A percentile compares a stretch with the other conserved stretches of the same genome.
phyloP scores from a whole-genome alignment of 2,888 invertebrate species.

The Eurytoma adleriae region DNA sequence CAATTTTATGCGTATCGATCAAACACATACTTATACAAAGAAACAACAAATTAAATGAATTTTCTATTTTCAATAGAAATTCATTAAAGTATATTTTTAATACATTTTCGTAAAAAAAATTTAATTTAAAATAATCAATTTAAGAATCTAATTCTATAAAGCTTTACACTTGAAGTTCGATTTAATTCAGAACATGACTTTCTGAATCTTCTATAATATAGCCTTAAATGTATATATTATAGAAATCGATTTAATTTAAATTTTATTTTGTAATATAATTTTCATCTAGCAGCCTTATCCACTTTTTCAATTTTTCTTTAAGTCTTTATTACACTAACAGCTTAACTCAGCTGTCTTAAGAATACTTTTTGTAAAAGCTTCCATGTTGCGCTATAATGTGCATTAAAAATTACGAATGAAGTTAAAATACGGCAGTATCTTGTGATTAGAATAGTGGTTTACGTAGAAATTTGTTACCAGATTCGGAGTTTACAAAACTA shows the following conservation, averaged over 20 bases:
- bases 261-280: background rate
- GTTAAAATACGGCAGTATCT: slow-evolving; percentile 27
- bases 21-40: slow-evolving; percentile 36
- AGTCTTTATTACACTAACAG: slow-evolving; percentile 47
- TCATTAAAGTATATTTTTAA: slow-evolving; percentile 23
- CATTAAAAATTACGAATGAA: slow-evolving; percentile 19
- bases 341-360: slow-evolving; percentile 41
- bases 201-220: too few species aligned
- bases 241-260: background rate
- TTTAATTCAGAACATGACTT: too few species aligned
- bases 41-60: slow-evolving; percentile 27
- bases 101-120: slow-evolving; percentile 26
- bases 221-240: background rate
- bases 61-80: slow-evolving; percentile 40
- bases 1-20: slow-evolving; percentile 33
- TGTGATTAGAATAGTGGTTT: slow-evolving; percentile 19
- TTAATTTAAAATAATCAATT: slow-evolving; percentile 27
- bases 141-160: slow-evolving; percentile 2
- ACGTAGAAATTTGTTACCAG: background rate
- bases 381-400: slow-evolving; percentile 24
- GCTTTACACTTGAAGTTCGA: too few species aligned
- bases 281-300: slow-evolving; percentile 53
- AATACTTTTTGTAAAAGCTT: slow-evolving; percentile 52
- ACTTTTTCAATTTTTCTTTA: slow-evolving; percentile 41
- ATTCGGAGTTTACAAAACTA: background rate